Evolutionary conservation across 2,113 vertebrate genomes (phyloP), one percentile per base, ranked within the genome.

Genomic region (Microtus oregoni): DNA sequence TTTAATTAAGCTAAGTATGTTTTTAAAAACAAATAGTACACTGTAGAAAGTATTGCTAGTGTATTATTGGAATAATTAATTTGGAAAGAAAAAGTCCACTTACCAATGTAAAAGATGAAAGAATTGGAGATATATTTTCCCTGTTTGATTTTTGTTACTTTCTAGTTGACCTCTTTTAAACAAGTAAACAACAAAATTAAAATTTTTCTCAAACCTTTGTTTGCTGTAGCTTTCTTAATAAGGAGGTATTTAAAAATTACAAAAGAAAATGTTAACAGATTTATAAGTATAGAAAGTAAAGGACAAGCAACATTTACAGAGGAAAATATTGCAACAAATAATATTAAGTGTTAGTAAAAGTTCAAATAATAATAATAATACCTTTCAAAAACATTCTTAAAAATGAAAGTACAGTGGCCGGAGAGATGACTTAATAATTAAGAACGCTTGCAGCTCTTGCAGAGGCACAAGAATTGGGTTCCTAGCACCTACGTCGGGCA

Each of bases 1-100:
- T 97, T 94, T 89, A 89, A 78, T 68, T 90, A 90, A 91, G 50
- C 19, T 78, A 86, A 93, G n/a, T 86, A 79, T 90, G 87, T 89
- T 55, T 78, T 72, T 24, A 17, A 87, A 90, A 94, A 92, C 82
- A 28, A 67, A 28, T 91, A 47, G 38, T 90, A 92, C 32, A 81
- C 47, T 15, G 83, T 52, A 72, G 41, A n/a, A 86, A 95, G 41
- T 83, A 14, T 95, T 93, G 63, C 20, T 87, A 55, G 55, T 78
- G 9, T 86, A 32, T 90, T 94, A 78, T 63, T 90, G 47, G 55
- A 95, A 92, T 13, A 81, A 3, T 79, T 96, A 96, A 76, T 89
- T 85, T 85, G 26, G 65, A 95, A 97, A 50, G 58, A 86, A 94
- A 90, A 77, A 89, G 20, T n/a, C 30, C 2, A 26, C 65, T 61